Evolutionary conservation across 2,113 vertebrate genomes (phyloP).

Genomic region (Scolopax mira): DNA sequence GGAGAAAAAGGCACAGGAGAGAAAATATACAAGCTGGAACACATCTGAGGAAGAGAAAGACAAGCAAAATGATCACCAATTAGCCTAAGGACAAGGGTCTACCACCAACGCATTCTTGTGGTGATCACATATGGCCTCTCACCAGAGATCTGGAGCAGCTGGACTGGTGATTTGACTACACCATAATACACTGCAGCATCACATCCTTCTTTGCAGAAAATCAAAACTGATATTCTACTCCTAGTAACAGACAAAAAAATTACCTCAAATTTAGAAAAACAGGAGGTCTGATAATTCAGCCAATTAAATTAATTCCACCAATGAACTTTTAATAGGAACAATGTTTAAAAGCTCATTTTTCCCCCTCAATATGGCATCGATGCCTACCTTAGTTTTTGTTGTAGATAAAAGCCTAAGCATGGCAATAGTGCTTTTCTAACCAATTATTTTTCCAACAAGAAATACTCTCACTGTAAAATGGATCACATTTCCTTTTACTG

Average conservation of each 20-base stretch:
- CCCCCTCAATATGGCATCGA: not conserved
- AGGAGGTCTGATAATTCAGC: not conserved
- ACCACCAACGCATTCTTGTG: not conserved
- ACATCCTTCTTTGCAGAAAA: not conserved
- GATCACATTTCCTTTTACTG: not conserved
- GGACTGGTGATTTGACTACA: not conserved
- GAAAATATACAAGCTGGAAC: not conserved
- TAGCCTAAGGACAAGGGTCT: constrained; percentile 6
- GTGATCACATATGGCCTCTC: constrained; percentile 31
- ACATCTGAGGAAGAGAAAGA: not conserved
- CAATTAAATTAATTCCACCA: not conserved
- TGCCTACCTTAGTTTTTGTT: not conserved
- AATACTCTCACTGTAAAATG: not conserved
- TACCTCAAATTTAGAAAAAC: not conserved
- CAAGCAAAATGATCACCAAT: constrained; percentile 25
- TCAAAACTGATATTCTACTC: not conserved
- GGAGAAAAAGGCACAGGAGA: not conserved
- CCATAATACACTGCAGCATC: not conserved
- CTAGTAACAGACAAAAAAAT: not conserved
- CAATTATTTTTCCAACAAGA: not conserved
- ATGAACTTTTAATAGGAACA: not conserved
- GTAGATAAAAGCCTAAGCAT: not conserved
- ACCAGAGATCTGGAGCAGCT: constrained; percentile 7
- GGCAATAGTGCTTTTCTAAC: not conserved
- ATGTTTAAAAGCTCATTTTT: not conserved